These are phyloP conservation scores for Siderastrea radians DNA, from an alignment of 92 coral and sea anemone genomes.

Conservation along the genomic window DNA sequence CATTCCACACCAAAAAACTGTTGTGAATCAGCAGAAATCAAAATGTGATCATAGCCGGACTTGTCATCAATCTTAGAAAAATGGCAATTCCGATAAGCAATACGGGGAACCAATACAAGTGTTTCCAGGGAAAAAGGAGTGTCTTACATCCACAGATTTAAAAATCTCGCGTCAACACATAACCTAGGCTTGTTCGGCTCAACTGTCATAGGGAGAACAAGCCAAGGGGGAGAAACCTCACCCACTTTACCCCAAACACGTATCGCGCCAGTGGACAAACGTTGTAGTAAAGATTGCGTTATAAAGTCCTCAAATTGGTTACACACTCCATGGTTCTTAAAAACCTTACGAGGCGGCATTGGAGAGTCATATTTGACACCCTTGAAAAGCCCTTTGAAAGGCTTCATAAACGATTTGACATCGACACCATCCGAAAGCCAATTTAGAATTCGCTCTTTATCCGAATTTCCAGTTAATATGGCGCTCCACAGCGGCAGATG, in stretches of 20 bases:
- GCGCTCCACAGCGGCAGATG: too few relatives aligned
- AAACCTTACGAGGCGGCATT: conserved; percentile 9
- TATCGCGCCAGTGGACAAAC: conserved; percentile 20
- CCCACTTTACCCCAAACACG: conserved; percentile 43
- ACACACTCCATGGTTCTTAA: conserved; percentile 26
- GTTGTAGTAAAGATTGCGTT: background rate
- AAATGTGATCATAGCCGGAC: too few relatives aligned
- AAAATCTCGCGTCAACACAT: background rate
- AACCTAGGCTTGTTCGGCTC: conserved; percentile 47
- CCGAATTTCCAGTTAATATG: too few relatives aligned
- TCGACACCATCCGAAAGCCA: too few relatives aligned
- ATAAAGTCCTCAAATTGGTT: background rate
- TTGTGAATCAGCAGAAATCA: too few relatives aligned
- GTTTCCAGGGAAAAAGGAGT: conserved; percentile 51
- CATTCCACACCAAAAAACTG: too few relatives aligned
- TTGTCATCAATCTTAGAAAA: background rate
- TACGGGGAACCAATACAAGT: conserved; percentile 17
- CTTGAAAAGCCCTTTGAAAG: conserved; percentile 29
- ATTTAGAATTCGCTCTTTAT: background rate
- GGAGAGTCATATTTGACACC: conserved; percentile 20
- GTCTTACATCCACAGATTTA: conserved; percentile 27
- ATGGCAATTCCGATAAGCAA: too few relatives aligned
- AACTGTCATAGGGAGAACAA: conserved; percentile 41
- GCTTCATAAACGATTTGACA: background rate
- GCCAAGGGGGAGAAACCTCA: conserved; percentile 25